These are phyloP conservation scores for Salvator merianae DNA, from an alignment of 2,113 vertebrate species.

Conservation along the genomic window DNA sequence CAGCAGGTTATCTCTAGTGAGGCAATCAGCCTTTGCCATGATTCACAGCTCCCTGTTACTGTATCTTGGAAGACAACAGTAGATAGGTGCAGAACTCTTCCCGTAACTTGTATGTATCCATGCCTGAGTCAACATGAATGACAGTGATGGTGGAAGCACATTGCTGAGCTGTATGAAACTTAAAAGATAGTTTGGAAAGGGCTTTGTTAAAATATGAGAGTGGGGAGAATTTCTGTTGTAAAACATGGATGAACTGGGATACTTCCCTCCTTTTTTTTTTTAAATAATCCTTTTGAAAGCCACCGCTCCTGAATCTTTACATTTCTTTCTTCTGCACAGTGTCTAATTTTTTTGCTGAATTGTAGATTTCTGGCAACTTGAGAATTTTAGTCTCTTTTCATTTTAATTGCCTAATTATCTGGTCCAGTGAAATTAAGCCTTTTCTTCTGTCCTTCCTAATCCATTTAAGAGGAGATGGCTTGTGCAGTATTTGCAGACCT, in stretches of 20 bases:
- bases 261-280: conserved; percentile 19
- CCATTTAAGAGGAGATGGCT: neutral
- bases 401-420: conserved; percentile 63
- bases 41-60: neutral
- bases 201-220: neutral
- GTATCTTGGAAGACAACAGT: neutral
- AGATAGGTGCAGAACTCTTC: neutral
- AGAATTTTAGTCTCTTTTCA: conserved; percentile 56
- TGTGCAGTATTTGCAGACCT: neutral
- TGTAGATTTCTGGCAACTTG: conserved; percentile 37
- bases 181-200: neutral
- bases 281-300: conserved; percentile 34
- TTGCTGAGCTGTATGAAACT: neutral
- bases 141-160: neutral
- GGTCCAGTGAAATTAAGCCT: conserved; percentile 43
- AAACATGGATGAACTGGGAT: conserved; percentile 25
- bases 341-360: conserved; percentile 29
- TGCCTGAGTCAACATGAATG: neutral
- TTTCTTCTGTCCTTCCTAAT: neutral
- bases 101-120: neutral
- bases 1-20: too few relatives aligned
- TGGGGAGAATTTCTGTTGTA: conserved; percentile 13
- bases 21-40: neutral
- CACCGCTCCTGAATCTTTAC: neutral
- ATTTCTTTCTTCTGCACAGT: conserved; percentile 9